phyloP scores from a whole-genome alignment of 1,140 invertebrate genomes.

The Epicauta chinensis region DNA sequence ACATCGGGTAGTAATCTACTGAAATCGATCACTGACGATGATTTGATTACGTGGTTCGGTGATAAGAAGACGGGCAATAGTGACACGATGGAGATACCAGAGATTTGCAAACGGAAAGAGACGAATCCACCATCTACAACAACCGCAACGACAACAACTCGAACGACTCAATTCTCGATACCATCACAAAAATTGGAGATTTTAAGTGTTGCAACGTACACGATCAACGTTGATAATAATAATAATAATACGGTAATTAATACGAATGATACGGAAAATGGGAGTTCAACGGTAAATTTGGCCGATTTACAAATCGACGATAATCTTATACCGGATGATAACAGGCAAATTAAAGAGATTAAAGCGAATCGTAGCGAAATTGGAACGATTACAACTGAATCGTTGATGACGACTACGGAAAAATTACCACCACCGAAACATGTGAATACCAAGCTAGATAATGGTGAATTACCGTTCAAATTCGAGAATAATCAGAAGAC shows the following conservation, averaged over 20 bases:
- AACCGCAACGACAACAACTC: conserved; percentile 1
- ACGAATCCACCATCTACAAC: too few relatives aligned
- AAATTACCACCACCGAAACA: conserved; percentile 38
- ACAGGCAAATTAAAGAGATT: background rate
- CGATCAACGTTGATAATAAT: conserved; percentile 30
- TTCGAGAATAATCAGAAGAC: conserved; percentile 4
- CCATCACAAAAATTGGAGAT: conserved; percentile 22
- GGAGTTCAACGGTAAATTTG: background rate
- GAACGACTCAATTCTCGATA: conserved; percentile 4
- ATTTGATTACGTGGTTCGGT: conserved; percentile 59
- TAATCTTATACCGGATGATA: conserved; percentile 1
- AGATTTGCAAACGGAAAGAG: conserved; percentile 1
- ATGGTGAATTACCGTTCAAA: conserved; percentile 35
- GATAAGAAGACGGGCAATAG: conserved; percentile 42
- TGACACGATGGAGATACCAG: background rate
- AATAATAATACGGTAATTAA: conserved; percentile 27
- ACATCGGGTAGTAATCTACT: conserved; percentile 49
- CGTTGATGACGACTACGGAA: background rate
- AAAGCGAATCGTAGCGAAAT: background rate
- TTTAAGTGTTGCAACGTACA: conserved; percentile 29
- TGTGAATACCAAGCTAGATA: conserved; percentile 50
- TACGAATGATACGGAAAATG: background rate
- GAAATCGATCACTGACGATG: conserved; percentile 53
- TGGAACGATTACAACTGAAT: background rate
- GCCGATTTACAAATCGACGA: background rate